Base-by-base conservation (phyloP, 2,888 invertebrate species). In the Anarsia innoxiella region DNA sequence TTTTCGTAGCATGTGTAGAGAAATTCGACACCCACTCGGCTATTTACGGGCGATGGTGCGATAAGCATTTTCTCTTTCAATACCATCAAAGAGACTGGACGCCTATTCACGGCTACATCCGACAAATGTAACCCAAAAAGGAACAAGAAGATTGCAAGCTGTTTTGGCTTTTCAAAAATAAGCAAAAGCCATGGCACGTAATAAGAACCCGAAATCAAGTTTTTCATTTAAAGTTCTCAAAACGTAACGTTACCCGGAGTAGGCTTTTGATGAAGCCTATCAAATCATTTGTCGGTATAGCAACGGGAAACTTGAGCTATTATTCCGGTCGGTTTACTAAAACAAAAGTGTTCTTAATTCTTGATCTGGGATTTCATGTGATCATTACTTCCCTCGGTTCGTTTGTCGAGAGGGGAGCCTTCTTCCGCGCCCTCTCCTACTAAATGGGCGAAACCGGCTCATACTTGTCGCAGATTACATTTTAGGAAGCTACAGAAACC, bases 61-160 rank as follows among this genome's bases (percentile, higher is more conserved):
- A 79, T 80, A 80, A 77, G 76, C 73, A 76, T 79, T 80, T 77
- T 75, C 78, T 73, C 74, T 77, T 79, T 80, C 80, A 79, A 78
- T 76, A 72, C 73, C 68, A 72, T 79, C 77, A 77, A 75, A 80
- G 75, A 70, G 71, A 75, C 78, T 76, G 73, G 67, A 69, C 76
- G 69, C 62, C 77, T 73, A 78, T 79, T 79, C 78, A 78, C 49
- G 48, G 57, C 63, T 66, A 56, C 59, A 53, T 60, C 62, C 66
- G 60, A 71, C 72, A 75, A 72, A 67, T 72, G 75, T 74, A 66
- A 68, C 69, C 63, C 63, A 68, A 74, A 74, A 69, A 72, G 64
- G 66, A 72, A 71, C 68, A 68, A 61, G 67, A 63, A 67, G 66
- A 72, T 76, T 69, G 69, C 66, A 67, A 57, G 53, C 56, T 62